A percentile compares a stretch with the other conserved stretches of the same genome.
Evolutionary conservation across 2,113 vertebrate species (phyloP).

Genomic region (Ailurus styani): DNA sequence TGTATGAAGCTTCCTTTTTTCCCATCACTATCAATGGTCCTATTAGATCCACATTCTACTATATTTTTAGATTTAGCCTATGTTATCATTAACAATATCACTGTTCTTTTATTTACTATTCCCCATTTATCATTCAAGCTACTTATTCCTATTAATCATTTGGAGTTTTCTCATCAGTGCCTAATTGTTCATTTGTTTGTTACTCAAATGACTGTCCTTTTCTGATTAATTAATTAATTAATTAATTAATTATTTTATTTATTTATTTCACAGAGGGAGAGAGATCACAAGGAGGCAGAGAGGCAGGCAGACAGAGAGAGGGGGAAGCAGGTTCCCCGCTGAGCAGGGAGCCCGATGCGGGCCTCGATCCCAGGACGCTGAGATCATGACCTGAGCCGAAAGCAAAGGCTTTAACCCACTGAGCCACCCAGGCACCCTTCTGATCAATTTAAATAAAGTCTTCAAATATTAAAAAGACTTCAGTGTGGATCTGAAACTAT

Average conservation of each 20-base stretch:
- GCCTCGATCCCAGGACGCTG: no score
- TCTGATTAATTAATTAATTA: background rate
- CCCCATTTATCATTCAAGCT: background rate
- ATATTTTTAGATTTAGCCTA: background rate
- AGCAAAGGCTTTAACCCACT: no score
- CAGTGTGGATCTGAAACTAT: background rate
- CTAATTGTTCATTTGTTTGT: background rate
- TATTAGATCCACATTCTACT: background rate
- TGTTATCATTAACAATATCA: background rate
- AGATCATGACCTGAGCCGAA: no score
- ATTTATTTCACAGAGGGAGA: no score
- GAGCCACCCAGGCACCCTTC: no score
- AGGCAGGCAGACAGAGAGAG: no score
- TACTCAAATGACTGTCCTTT: background rate
- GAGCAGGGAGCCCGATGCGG: no score
- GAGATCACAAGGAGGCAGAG: no score
- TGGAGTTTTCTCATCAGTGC: background rate
- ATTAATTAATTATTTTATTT: no score
- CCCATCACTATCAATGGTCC: background rate
- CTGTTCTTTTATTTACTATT: background rate
- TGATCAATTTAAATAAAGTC: background rate
- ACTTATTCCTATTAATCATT: background rate
- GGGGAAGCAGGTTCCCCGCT: no score
- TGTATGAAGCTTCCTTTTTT: background rate
- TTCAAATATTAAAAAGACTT: background rate